Percentiles rank a stretch among this genome's conserved stretches.
These are phyloP conservation scores for Distichodus sexfasciatus DNA, from an alignment of 2,797 vertebrate species.

Conservation along the genomic window DNA sequence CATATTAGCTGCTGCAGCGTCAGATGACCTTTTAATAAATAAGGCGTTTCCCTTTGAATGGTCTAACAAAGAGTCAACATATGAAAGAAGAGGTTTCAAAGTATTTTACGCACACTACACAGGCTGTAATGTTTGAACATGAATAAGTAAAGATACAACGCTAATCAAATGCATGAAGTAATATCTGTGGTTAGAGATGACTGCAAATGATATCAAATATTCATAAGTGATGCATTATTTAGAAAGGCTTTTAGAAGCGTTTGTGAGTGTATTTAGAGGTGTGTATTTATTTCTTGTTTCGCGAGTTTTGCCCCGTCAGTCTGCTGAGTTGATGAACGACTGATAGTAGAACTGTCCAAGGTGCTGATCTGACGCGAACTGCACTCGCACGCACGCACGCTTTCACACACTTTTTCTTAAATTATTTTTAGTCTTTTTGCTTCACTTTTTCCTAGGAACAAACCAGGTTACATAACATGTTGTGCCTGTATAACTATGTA, in stretches of 20 bases:
- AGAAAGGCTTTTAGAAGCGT: not conserved
- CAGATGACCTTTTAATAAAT: not conserved
- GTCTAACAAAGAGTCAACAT: not conserved
- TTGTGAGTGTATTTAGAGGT: too few relatives aligned
- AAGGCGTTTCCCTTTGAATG: not conserved
- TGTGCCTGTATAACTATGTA: too few relatives aligned
- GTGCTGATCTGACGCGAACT: slow-evolving; percentile 63
- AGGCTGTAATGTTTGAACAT: not conserved
- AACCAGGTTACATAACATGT: too few relatives aligned
- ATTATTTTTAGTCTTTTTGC: too few relatives aligned
- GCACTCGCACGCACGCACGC: not conserved
- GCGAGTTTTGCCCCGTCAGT: too few relatives aligned
- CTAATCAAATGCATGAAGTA: not conserved
- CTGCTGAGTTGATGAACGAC: too few relatives aligned
- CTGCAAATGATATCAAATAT: slow-evolving; percentile 1
- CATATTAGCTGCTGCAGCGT: not conserved
- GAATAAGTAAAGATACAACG: slow-evolving; percentile 5
- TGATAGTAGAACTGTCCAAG: slow-evolving; percentile 56
- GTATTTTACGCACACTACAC: not conserved
- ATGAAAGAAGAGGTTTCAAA: not conserved
- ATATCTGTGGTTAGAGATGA: not conserved
- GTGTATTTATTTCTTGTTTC: too few relatives aligned
- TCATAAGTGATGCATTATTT: not conserved
- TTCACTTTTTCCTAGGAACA: too few relatives aligned
- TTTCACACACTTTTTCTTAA: not conserved